These are phyloP conservation scores for Myrmecophaga tridactyla DNA, from an alignment of 2,113 vertebrate genomes.

Conservation along the genomic window DNA sequence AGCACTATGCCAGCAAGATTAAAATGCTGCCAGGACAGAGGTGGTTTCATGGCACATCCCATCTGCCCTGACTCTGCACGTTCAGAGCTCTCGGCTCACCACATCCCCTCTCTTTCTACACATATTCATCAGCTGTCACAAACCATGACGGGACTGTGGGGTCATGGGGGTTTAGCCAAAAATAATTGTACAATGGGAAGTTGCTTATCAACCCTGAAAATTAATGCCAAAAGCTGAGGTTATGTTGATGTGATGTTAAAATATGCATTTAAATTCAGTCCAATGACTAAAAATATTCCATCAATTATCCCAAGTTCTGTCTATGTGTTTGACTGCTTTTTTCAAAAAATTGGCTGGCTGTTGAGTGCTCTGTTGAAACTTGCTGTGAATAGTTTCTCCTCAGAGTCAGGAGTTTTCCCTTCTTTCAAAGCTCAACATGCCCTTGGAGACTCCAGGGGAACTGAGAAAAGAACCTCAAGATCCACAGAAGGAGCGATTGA, in stretches of 20 bases:
- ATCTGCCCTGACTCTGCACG: not conserved
- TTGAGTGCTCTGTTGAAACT: not conserved
- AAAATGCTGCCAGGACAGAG: not conserved
- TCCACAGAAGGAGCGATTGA: not conserved
- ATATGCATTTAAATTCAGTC: not conserved
- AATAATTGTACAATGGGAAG: not conserved
- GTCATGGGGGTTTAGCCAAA: not conserved
- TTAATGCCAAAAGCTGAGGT: not conserved
- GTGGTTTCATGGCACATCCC: not conserved
- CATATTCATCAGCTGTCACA: not conserved
- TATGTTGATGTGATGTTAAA: not conserved
- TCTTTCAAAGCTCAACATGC: not conserved
- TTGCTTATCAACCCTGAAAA: not conserved
- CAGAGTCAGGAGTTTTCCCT: not conserved
- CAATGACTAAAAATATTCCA: not conserved
- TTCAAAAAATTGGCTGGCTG: not conserved
- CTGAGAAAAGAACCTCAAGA: not conserved
- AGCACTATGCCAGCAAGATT: not conserved
- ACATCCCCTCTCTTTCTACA: accelerated
- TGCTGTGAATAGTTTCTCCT: not conserved
- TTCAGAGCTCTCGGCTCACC: not conserved
- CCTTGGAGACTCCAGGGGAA: not conserved
- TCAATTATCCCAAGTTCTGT: not conserved
- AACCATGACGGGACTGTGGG: not conserved
- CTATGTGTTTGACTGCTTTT: not conserved